Base-by-base conservation (phyloP, 2,888 invertebrate species). In the Caenorhabditis sp. region DNA sequence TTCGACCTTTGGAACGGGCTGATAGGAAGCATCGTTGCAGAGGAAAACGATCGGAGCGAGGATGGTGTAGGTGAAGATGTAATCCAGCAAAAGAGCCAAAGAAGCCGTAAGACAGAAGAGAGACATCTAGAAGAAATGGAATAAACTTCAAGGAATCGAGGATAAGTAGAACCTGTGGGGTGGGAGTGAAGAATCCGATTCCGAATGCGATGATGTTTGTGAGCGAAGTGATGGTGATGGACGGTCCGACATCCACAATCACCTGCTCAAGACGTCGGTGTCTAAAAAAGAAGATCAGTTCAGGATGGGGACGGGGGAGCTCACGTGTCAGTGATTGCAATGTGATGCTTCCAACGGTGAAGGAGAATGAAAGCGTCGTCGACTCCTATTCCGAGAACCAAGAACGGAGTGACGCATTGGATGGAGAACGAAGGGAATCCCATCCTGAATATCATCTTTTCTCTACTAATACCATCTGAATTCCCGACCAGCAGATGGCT, bases 151-250 rank as follows among this genome's bases (percentile, higher is more conserved):
- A n/a, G 4, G 32, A 27, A 15, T 2, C 15, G 2, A 5, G 8
- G 17, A 1, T n/a, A 30, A n/a, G 22, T 11, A 20, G 39, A 48
- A 85, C 85, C 79, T 86, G 87, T 11, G 88, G 88, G 1, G 88
- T 86, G 7, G 88, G 88, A 4, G 88, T 88, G 61, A 83, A 78
- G 68, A 80, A 86, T 26, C 88, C 88, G 52, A 88, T 84, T 15
- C 84, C 87, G 58, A 88, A 89, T 0, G 88, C 88, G 53, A 88
- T 81, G n/a, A 85, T 85, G 58, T 89, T 89, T 9, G 88, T 88
- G 24, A 86, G 43, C 0, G 87, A 87, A 11, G 88, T 88, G 62
- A 88, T 89, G 6, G 87, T 85, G 48, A 88, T 88, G 2, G 88
- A 89, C 0, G 88, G 87, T 6, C 87, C 86, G 8, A 86, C 83